Conservation (phyloP, 1,140 invertebrate genomes). For the Lucilia sericata region DNA sequence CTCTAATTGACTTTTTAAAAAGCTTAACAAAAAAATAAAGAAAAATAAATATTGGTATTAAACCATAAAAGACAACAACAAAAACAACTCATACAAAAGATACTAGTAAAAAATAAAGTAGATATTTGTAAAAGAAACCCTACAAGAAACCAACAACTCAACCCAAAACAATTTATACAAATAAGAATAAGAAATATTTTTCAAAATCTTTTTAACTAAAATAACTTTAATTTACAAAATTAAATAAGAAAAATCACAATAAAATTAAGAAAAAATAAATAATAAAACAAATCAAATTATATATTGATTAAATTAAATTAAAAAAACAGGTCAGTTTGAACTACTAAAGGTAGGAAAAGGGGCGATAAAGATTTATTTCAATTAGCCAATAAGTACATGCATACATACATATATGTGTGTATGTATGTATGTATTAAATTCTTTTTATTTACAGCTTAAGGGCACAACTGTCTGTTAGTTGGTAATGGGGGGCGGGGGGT, state of each 20-base stretch:
- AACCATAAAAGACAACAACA: background rate
- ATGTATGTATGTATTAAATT: background rate
- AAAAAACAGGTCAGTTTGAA: conserved; percentile 2
- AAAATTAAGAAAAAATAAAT: background rate
- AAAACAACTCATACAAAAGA: background rate
- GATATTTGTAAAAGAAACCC: background rate
- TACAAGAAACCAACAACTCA: conserved; percentile 24
- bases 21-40: background rate
- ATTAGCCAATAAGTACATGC: too few species aligned
- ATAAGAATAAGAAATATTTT: background rate
- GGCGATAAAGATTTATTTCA: background rate
- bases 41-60: conserved; percentile 4
- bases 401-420: too few species aligned
- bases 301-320: background rate
- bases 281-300: background rate
- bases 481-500: background rate
- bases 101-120: background rate
- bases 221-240: background rate
- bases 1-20: conserved; percentile 20
- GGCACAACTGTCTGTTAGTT: background rate
- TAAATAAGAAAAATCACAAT: background rate
- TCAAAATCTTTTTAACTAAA: too few species aligned
- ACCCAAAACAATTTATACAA: background rate
- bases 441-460: background rate
- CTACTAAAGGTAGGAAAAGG: background rate